A percentile compares a stretch with the other conserved stretches of the same genome.
Conservation (phyloP, 2,113 vertebrate species). For the Ptilorrhoa leucosticta region DNA sequence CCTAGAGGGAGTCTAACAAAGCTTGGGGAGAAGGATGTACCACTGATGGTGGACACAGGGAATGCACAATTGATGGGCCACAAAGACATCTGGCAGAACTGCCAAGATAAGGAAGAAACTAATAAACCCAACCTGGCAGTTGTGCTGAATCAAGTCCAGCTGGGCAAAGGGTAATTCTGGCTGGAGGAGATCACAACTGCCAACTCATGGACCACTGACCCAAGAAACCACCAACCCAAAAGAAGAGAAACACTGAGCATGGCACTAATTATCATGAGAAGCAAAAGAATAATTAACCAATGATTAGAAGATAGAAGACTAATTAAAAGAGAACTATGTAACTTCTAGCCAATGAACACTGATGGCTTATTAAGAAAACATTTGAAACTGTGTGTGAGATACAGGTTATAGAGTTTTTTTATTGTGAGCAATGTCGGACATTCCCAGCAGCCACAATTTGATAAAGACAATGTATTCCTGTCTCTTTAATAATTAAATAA, state of each 20-base stretch:
- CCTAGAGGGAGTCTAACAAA: neutral
- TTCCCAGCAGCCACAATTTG: neutral
- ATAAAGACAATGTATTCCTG: neutral
- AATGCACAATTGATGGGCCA: neutral
- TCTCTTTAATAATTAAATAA: conserved; percentile 18
- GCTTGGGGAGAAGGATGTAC: neutral
- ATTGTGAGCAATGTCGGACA: neutral
- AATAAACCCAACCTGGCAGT: neutral
- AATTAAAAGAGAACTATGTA: neutral
- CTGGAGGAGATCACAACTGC: neutral
- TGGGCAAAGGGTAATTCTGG: neutral
- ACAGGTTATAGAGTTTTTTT: neutral
- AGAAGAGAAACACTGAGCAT: neutral
- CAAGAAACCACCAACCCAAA: neutral
- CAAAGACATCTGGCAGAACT: neutral
- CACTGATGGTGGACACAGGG: neutral
- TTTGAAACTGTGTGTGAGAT: neutral
- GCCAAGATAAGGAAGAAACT: neutral
- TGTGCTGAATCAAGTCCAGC: neutral
- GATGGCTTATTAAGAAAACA: neutral
- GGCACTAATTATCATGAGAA: neutral
- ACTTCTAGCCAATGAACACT: neutral
- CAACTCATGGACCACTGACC: neutral
- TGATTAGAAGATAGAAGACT: neutral
- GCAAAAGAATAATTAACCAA: neutral